These are phyloP conservation scores for Ectropis crepuscularia DNA, from an alignment of 2,888 invertebrate genomes.

Conservation along the genomic window DNA sequence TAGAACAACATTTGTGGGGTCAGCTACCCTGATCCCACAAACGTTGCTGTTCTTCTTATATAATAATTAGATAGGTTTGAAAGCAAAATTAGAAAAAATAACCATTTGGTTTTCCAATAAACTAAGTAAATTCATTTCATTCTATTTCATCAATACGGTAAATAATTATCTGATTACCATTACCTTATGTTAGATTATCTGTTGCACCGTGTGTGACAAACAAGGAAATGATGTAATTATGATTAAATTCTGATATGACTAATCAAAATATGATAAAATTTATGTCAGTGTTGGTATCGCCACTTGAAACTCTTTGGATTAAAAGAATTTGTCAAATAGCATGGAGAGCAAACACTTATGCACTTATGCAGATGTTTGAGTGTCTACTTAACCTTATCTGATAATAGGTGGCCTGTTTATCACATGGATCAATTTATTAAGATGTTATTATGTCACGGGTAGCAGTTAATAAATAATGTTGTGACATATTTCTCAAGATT, in stretches of 20 bases:
- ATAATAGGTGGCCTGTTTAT: not conserved
- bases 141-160: not conserved
- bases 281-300: not conserved
- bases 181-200: constrained; percentile 1
- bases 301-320: not conserved
- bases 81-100: too few species aligned
- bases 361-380: not conserved
- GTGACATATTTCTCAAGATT: too few species aligned
- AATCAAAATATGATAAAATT: constrained; percentile 5
- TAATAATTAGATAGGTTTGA: too few species aligned
- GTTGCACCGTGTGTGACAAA: not conserved
- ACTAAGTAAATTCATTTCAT: too few species aligned
- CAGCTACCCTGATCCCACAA: too few species aligned
- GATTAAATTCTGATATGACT: constrained; percentile 7
- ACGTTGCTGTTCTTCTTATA: too few species aligned
- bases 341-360: not conserved
- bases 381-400: not conserved
- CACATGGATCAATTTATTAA: not conserved
- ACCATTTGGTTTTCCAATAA: too few species aligned
- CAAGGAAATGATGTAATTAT: constrained; percentile 15
- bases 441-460: not conserved
- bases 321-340: not conserved
- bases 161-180: not conserved
- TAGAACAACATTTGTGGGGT: too few species aligned
- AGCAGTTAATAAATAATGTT: too few species aligned